Conservation (phyloP, 2,888 invertebrate genomes). For the Melanchra persicariae region DNA sequence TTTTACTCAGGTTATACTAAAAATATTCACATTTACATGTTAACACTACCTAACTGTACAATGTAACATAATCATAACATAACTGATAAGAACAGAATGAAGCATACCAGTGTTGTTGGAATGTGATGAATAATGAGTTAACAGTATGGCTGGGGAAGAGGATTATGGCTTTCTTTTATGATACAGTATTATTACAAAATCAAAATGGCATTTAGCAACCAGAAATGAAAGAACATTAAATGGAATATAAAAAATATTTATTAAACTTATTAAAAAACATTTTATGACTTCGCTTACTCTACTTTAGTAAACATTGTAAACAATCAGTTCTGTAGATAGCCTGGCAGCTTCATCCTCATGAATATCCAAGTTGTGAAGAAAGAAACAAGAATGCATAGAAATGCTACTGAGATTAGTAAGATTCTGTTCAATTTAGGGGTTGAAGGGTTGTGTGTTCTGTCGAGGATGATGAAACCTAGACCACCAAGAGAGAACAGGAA, state of each 20-base stretch:
- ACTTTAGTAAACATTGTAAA: conserved; percentile 63
- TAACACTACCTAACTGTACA: not conserved
- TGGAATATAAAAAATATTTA: conserved; percentile 79
- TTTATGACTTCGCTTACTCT: conserved; percentile 65
- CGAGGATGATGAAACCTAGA: conserved; percentile 98
- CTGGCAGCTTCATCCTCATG: conserved; percentile 99
- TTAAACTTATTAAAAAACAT: conserved; percentile 75
- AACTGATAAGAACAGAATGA: conserved; percentile 22
- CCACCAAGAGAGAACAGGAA: conserved; percentile 99
- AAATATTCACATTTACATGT: not conserved
- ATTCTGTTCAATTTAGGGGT: conserved; percentile 97
- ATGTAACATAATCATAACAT: not conserved
- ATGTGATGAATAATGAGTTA: not conserved
- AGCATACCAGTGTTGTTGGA: not conserved
- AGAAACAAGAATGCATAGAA: conserved; percentile 97
- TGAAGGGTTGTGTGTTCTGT: conserved; percentile 97
- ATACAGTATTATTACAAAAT: too few species aligned
- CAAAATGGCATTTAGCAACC: not conserved
- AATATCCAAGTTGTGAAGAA: conserved; percentile 99
- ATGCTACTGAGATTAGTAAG: conserved; percentile 97
- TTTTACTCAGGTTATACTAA: too few species aligned
- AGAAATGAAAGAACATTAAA: conserved; percentile 39
- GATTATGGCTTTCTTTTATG: not conserved
- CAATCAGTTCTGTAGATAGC: conserved; percentile 92
- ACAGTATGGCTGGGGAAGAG: not conserved